These are phyloP conservation scores for Aphelenchoides besseyi DNA, from an alignment of 1,140 invertebrate species.

Conservation along the genomic window DNA sequence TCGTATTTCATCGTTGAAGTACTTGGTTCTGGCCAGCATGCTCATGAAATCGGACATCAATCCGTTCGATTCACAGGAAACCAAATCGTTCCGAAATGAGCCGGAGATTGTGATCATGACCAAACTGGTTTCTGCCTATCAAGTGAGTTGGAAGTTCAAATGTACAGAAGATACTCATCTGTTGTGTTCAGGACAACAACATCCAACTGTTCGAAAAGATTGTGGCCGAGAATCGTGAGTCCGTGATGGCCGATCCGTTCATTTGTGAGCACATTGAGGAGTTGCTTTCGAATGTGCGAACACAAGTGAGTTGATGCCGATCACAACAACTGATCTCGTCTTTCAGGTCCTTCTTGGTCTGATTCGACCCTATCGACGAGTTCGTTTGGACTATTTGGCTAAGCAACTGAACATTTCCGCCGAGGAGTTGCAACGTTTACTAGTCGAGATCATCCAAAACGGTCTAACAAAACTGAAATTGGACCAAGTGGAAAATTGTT, in stretches of 20 bases:
- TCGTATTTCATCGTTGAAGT: slow-evolving; percentile 94
- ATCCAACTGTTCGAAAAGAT: slow-evolving; percentile 98
- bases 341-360: slow-evolving; percentile 82
- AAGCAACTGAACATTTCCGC: slow-evolving; percentile 94
- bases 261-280: slow-evolving; percentile 99
- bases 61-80: slow-evolving; percentile 99
- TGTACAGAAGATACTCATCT: too few relatives aligned
- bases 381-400: slow-evolving; percentile 96
- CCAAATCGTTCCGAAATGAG: slow-evolving; percentile 98
- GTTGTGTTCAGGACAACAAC: slow-evolving; percentile 86
- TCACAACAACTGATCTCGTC: neutral
- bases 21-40: slow-evolving; percentile 98
- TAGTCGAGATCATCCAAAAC: slow-evolving; percentile 98
- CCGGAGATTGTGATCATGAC: slow-evolving; percentile 99
- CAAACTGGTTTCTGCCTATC: slow-evolving; percentile 92
- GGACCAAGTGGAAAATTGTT: slow-evolving; percentile 21
- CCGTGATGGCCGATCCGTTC: slow-evolving; percentile 99
- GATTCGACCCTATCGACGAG: slow-evolving; percentile 94
- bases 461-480: slow-evolving; percentile 68
- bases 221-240: slow-evolving; percentile 85
- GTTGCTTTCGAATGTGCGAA: slow-evolving; percentile 86
- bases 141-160: slow-evolving; percentile 71
- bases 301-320: slow-evolving; percentile 67
- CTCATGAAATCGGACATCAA: slow-evolving; percentile 87
- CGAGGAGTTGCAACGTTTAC: slow-evolving; percentile 87